Base-by-base conservation (phyloP, 2,113 vertebrate genomes). In the Festucalex cinctus region DNA sequence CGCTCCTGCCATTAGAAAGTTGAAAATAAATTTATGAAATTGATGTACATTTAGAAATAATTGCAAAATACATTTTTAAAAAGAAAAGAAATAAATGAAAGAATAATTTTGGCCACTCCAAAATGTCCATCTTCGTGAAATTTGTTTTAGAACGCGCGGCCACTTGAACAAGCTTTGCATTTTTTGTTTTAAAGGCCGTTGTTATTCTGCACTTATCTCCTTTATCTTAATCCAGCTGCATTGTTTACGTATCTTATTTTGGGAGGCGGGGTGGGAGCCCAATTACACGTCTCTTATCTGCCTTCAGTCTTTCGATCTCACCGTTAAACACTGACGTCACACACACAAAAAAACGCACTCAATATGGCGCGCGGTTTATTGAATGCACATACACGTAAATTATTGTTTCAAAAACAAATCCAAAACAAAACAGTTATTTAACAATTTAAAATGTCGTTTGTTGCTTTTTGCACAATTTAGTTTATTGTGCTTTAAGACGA, bases 281-380 rank as follows among this genome's bases (percentile, higher is more conserved):
- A 85, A 82, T 89, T 87, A 88, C 77, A 84, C 77, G 69, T 78
- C 74, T 79, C 74, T 87, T 78, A 86, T 88, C 81, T 71, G 62
- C 13, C 72, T 60, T 77, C 83, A 88, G 82, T 87, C 75, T 83
- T 80, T 79, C 66, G 81, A 79, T 79, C 57, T 75, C 76, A 76
- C 69, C 68, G 80, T 79, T 64, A 60, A 53, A 70, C 66, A 9
- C 41, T 22, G 48, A 9, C 17, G 14, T 61, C 14, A 13, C n/a
- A n/a, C n/a, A n/a, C n/a, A n/a, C n/a, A 32, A 32, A 32, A 32
- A 32, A 32, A 32, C 22, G 24, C 12, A 24, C 22, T 60, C 17
- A 36, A 7, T 5, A 20, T 58, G 6, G 58, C 28, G 9, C 19
- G 57, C 32, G 5, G 4, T 39, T 59, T 60, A 54, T 24, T 24